phyloP scores from a whole-genome alignment of 2,888 invertebrate species.

The Leucophenga maculata region DNA sequence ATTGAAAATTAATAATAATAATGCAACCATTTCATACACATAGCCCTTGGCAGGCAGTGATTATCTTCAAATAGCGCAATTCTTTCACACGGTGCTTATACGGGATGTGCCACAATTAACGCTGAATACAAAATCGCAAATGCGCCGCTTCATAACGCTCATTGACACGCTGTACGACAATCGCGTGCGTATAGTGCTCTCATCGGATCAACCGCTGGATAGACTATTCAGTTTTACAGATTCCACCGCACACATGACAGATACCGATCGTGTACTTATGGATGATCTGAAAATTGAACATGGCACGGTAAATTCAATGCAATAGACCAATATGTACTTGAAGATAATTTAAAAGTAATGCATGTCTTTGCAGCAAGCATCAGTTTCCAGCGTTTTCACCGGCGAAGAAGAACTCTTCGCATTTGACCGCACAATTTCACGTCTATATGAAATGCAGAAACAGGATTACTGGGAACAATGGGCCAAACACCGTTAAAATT shows the following conservation, averaged over 20 bases:
- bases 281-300: constrained; percentile 92
- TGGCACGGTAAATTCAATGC: constrained; percentile 75
- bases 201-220: constrained; percentile 84
- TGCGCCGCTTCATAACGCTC: constrained; percentile 94
- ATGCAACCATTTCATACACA: background rate
- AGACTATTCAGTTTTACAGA: constrained; percentile 77
- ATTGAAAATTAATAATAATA: background rate
- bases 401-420: constrained; percentile 99
- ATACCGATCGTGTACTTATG: constrained; percentile 91
- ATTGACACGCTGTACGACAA: constrained; percentile 98
- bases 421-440: constrained; percentile 92
- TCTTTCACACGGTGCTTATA: constrained; percentile 95
- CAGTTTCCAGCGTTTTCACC: constrained; percentile 92
- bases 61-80: constrained; percentile 92
- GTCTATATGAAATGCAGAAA: constrained; percentile 96
- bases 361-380: constrained; percentile 77
- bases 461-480: constrained; percentile 93
- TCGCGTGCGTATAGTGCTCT: constrained; percentile 88
- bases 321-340: constrained; percentile 29
- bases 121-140: constrained; percentile 85
- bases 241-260: constrained; percentile 74
- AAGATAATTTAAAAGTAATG: too few relatives aligned
- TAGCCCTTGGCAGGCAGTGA: constrained; percentile 95
- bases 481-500: constrained; percentile 74
- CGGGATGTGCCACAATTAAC: constrained; percentile 90